A percentile compares a stretch with the other conserved stretches of the same genome.
Evolutionary conservation across 2,797 vertebrate genomes (phyloP).

Genomic region (Momotus momota): DNA sequence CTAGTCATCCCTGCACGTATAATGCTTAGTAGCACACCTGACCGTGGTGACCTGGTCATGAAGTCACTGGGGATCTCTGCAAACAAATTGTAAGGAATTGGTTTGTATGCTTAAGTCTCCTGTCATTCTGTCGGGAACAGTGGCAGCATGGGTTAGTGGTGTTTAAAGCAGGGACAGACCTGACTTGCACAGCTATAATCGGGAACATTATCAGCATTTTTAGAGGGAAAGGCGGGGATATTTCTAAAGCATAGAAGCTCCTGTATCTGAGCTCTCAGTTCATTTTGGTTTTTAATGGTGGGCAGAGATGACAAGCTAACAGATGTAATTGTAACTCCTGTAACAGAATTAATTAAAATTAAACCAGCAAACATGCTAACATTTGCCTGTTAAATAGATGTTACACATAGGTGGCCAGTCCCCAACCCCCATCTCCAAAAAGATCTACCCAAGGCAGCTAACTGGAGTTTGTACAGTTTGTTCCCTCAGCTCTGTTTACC

Average conservation of each 20-base stretch:
- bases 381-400: background rate
- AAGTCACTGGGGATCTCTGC: background rate
- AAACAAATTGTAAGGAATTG: background rate
- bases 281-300: background rate
- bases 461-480: constrained; percentile 42
- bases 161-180: background rate
- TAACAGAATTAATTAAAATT: background rate
- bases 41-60: background rate
- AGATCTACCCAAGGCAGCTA: background rate
- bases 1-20: rapidly evolving
- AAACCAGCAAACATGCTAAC: background rate
- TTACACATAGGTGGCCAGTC: background rate
- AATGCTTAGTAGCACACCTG: background rate
- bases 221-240: background rate
- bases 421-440: background rate
- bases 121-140: background rate
- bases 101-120: background rate
- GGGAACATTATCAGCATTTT: background rate
- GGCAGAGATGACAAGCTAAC: background rate
- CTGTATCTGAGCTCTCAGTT: background rate
- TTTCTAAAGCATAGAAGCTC: background rate
- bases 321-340: background rate
- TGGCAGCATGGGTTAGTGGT: background rate
- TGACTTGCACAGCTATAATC: background rate
- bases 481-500: constrained; percentile 25